phyloP scores from a whole-genome alignment of 2,888 invertebrate genomes.

The Campoplex nolae region DNA sequence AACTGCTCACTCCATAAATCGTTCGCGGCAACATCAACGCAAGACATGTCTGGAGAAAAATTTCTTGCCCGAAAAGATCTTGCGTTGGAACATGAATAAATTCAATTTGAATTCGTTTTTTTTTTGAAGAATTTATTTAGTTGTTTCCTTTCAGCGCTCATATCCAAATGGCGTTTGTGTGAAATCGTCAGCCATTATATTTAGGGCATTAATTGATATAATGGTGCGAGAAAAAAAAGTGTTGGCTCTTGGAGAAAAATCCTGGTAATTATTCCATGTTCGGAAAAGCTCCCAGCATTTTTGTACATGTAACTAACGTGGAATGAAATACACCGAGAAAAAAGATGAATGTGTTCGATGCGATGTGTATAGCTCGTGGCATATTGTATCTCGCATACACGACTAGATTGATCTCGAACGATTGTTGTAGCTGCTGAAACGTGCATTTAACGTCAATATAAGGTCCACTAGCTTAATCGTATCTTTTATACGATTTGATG shows the following conservation, averaged over 20 bases:
- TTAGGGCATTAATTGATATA: too few species aligned
- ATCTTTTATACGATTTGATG: constrained; percentile 5
- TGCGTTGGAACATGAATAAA: constrained; percentile 46
- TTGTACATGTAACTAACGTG: neutral
- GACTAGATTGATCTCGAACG: constrained; percentile 39
- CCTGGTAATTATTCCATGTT: constrained; percentile 70
- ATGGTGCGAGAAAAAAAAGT: too few species aligned
- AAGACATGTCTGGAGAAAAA: neutral
- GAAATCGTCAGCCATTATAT: too few species aligned
- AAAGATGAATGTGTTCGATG: constrained; percentile 38
- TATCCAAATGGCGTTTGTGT: too few species aligned
- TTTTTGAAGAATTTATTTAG: too few species aligned
- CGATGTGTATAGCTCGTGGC: constrained; percentile 8
- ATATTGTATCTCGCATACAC: constrained; percentile 31
- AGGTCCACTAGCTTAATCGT: constrained; percentile 36
- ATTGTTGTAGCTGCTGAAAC: constrained; percentile 34
- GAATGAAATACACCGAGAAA: neutral
- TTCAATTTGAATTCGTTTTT: neutral
- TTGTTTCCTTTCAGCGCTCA: too few species aligned
- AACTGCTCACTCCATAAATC: neutral
- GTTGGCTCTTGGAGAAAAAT: constrained; percentile 64
- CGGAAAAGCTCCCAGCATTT: constrained; percentile 59
- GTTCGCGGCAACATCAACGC: neutral
- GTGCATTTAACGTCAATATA: constrained; percentile 41
- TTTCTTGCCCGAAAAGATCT: neutral